Evolutionary conservation across 2,113 vertebrate genomes (phyloP).

Genomic region (Lamprotornis superbus): DNA sequence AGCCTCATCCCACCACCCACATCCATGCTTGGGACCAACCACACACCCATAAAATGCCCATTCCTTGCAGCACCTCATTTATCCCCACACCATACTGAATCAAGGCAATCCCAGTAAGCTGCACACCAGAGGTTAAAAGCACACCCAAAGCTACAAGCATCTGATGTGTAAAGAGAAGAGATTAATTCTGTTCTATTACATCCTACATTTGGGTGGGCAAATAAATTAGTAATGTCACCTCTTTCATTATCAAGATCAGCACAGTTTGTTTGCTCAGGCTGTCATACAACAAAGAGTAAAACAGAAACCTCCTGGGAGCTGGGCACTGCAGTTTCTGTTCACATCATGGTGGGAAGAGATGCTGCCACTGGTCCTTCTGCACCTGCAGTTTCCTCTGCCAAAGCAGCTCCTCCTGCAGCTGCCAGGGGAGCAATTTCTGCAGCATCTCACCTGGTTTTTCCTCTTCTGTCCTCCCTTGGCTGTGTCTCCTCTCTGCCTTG

Average conservation of each 20-base stretch:
- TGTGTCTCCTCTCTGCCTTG: background rate
- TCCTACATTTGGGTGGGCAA: background rate
- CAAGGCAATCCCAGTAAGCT: background rate
- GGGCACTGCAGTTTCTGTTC: background rate
- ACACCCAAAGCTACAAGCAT: background rate
- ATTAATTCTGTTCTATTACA: conserved; percentile 35
- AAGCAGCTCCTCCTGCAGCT: background rate
- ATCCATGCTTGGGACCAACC: background rate
- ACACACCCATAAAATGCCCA: background rate
- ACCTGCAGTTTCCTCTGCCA: background rate
- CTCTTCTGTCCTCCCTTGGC: background rate
- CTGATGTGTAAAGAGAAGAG: background rate
- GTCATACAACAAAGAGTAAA: background rate
- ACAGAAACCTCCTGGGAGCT: background rate
- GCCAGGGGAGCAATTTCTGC: background rate
- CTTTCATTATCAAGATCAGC: conserved; percentile 19
- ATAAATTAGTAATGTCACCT: conserved; percentile 36
- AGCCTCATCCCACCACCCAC: background rate
- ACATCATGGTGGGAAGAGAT: fast-evolving
- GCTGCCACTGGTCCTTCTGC: background rate
- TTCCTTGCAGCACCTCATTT: background rate
- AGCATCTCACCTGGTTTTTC: background rate
- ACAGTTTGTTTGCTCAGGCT: conserved; percentile 32
- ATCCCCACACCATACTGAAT: fast-evolving
- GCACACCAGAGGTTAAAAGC: background rate